phyloP scores from a whole-genome alignment of 2,113 vertebrate species.

The Scomber japonicus region DNA sequence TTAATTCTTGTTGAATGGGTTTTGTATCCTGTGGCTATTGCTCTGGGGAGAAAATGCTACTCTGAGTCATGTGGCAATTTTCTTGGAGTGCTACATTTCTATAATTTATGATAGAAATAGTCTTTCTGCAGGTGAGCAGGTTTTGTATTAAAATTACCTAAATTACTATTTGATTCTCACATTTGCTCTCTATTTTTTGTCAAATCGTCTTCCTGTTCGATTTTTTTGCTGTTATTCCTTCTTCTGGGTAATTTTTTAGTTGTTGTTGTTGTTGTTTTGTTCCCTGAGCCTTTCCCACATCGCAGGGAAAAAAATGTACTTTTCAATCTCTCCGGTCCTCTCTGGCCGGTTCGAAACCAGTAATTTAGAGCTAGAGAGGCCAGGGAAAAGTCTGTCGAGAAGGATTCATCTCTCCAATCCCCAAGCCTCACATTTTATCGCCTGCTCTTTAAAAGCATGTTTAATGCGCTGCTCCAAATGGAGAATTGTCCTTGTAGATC shows the following conservation, averaged over 20 bases:
- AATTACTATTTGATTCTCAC: constrained; percentile 1
- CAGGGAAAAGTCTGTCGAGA: constrained; percentile 55
- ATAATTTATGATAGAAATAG: neutral
- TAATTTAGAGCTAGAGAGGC: constrained; percentile 61
- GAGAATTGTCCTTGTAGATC: constrained; percentile 75
- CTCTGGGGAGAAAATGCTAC: neutral
- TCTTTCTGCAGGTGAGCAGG: constrained; percentile 6
- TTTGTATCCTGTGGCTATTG: neutral
- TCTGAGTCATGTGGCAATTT: neutral
- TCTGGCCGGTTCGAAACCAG: constrained; percentile 25
- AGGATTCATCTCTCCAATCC: constrained; percentile 71
- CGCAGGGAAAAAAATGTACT: constrained; percentile 30
- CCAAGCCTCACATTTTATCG: constrained; percentile 60
- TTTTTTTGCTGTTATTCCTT: neutral
- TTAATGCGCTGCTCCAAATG: constrained; percentile 69
- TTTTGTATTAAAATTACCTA: neutral
- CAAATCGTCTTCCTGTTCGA: neutral
- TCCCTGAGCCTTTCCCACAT: constrained; percentile 17
- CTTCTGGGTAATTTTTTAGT: neutral
- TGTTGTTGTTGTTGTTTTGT: neutral
- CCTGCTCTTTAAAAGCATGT: constrained; percentile 73
- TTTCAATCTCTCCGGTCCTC: constrained; percentile 34
- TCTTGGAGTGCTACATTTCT: neutral
- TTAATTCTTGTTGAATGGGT: neutral
- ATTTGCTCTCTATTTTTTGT: constrained; percentile 7